Evolutionary conservation across 2,113 vertebrate genomes (phyloP).

Genomic region (Gobio gobio): DNA sequence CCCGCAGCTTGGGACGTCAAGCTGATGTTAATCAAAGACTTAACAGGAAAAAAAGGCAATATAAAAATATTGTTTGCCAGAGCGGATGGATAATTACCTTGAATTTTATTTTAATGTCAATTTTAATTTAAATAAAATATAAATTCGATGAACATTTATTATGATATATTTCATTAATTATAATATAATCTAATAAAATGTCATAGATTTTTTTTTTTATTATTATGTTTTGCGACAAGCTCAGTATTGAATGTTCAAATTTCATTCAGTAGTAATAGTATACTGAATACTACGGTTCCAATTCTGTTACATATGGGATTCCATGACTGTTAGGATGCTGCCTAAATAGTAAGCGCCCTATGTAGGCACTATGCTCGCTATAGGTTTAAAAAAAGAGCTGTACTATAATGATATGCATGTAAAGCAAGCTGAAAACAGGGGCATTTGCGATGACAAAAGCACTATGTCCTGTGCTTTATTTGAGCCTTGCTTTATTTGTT

Average conservation of each 20-base stretch:
- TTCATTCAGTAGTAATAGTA: no score
- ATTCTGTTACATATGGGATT: no score
- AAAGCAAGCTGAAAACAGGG: not conserved
- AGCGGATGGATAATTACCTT: conserved; percentile 61
- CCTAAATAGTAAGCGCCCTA: not conserved
- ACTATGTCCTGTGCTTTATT: not conserved
- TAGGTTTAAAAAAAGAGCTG: not conserved
- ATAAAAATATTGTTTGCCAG: conserved; percentile 58
- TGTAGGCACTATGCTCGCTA: not conserved
- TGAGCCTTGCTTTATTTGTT: no score
- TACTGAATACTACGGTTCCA: no score
- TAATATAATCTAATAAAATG: no score
- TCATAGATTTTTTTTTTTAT: no score
- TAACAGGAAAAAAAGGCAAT: conserved; percentile 65
- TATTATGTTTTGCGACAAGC: no score
- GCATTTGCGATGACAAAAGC: not conserved
- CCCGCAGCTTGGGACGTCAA: conserved; percentile 51
- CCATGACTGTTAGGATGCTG: not conserved
- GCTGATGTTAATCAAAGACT: conserved; percentile 66
- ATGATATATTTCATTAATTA: no score
- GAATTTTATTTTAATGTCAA: not conserved
- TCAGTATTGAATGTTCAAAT: no score
- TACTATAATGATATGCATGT: not conserved
- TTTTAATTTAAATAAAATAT: not conserved
- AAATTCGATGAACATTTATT: no score